Base-by-base conservation (phyloP, 2,888 invertebrate genomes). In the Eulithis testata region DNA sequence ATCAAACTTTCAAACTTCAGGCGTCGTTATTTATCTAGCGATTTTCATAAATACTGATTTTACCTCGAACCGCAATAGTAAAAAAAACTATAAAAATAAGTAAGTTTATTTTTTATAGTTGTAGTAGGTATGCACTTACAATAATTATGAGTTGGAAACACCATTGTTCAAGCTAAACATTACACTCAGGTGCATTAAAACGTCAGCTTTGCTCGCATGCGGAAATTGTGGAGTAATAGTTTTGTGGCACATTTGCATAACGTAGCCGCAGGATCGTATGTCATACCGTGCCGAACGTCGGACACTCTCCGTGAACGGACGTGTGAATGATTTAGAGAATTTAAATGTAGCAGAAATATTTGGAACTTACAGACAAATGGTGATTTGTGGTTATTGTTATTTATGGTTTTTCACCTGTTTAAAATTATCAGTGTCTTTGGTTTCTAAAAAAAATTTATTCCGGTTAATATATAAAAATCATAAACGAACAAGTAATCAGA, bases 181-280 rank as follows among this genome's bases (percentile, higher is more conserved):
- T 37, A 50, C 55, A 53, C 50, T 40, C 47, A 40, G 21, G 45
- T 65, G 59, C 66, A 66, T 66, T 62, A 59, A 66, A 44, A 44
- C 43, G 58, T 66, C 66, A 54, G 50, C 12, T 54, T 45, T 40
- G 37, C 58, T 66, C 49, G 56, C 44, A 27, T 11, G 51, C 12
- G 47, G 31, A 45, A 51, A 40, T 40, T 9, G 40, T 11, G 40
- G 40, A 40, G 40, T 54, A 57, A 49, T 62, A 58, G 53, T 37
- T 54, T 43, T 49, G 53, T 53, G 11, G 36, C 47, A 57, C 57
- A 60, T 66, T 62, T 62, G 50, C 61, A 66, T 66, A 37, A 50
- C 53, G 53, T 54, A 21, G 14, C 27, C 11, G 37, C 36, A 43
- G 49, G 49, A 49, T 61, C 61, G 58, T 62, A 58, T 66, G 58